Conservation (phyloP, 1,140 invertebrate species). For the Physella acuta region DNA sequence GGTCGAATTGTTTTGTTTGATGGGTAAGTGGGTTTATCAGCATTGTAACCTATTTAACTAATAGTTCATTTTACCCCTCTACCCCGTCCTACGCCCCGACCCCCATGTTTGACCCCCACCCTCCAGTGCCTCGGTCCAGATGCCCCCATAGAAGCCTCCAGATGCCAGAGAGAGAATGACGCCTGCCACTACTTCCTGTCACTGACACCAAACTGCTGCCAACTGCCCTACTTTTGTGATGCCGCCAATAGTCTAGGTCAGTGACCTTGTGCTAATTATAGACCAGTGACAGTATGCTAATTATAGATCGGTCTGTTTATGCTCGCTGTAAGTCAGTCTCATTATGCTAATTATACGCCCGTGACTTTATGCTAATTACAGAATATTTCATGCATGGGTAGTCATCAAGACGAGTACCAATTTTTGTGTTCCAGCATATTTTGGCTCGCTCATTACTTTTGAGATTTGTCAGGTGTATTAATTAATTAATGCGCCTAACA, state of each 20-base stretch:
- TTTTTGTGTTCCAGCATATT: no score
- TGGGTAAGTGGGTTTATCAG: not conserved
- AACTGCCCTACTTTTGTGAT: conserved; percentile 10
- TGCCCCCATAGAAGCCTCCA: not conserved
- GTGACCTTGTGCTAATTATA: not conserved
- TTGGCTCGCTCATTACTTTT: no score
- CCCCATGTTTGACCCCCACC: not conserved
- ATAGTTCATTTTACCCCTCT: not conserved
- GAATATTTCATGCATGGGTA: not conserved
- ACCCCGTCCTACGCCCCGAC: no score
- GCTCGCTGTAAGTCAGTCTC: not conserved
- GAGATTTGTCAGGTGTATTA: no score
- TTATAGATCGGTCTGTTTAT: not conserved
- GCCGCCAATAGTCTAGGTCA: not conserved
- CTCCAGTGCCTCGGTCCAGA: conserved; percentile 12
- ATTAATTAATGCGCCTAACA: no score
- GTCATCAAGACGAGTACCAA: no score
- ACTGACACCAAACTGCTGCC: conserved; percentile 1
- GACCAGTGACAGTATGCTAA: not conserved
- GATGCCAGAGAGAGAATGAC: conserved; percentile 7
- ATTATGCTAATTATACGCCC: not conserved
- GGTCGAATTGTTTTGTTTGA: not conserved
- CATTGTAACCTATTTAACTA: not conserved
- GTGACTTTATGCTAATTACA: not conserved
- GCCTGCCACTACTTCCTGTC: conserved; percentile 12